phyloP scores from a whole-genome alignment of 1,140 invertebrate genomes.

The Akabosia matsudoensis region DNA sequence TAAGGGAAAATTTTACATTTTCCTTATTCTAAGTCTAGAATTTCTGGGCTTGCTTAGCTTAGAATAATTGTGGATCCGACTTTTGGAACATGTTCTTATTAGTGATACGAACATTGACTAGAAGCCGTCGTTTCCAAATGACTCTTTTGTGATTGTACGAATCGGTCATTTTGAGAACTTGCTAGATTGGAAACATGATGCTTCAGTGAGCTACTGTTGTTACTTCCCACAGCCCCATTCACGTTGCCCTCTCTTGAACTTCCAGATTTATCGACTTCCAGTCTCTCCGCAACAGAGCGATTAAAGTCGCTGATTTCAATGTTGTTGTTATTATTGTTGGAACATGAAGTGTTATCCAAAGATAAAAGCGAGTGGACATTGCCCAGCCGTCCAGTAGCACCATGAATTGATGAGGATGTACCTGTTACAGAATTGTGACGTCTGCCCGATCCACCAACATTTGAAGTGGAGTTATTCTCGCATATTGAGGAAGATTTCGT shows the following conservation, averaged over 20 bases:
- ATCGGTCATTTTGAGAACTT: neutral
- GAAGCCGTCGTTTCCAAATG: neutral
- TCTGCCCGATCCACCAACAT: neutral
- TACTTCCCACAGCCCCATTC: neutral
- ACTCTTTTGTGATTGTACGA: neutral
- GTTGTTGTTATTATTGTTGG: conserved; percentile 7
- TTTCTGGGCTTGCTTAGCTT: no score
- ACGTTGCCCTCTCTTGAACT: neutral
- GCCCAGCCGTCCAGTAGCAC: neutral
- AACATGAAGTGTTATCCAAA: neutral
- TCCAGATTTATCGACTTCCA: neutral
- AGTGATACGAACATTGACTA: neutral
- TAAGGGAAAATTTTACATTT: no score
- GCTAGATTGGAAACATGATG: neutral
- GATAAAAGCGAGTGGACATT: neutral
- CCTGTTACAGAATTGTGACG: neutral
- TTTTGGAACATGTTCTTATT: neutral
- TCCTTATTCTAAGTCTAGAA: no score
- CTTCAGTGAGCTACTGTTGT: neutral
- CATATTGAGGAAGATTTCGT: neutral
- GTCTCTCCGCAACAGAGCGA: neutral
- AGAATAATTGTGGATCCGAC: no score
- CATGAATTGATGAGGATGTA: neutral
- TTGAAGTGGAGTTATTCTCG: neutral
- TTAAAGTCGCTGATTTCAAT: conserved; percentile 16